A percentile compares a stretch with the other conserved stretches of the same genome.
phyloP scores from a whole-genome alignment of 35 echinoderm and acorn worm species.

The Lytechinus variegatus region DNA sequence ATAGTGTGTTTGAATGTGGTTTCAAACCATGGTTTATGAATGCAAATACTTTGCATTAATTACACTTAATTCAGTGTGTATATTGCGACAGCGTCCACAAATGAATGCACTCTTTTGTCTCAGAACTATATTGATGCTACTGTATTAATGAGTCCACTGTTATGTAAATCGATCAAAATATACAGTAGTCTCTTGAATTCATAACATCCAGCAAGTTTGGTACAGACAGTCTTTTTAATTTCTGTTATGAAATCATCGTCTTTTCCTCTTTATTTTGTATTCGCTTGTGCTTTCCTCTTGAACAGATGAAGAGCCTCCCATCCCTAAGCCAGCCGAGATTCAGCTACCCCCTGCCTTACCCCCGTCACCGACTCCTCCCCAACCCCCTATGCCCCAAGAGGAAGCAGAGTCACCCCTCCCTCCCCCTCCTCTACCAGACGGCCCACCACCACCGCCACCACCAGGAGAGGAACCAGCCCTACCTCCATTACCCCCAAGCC shows the following conservation, averaged over 20 bases:
- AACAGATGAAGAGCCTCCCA: background rate
- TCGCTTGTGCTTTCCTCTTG: background rate
- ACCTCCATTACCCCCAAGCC: constrained; percentile 75
- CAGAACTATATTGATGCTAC: no score
- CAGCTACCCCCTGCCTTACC: constrained; percentile 8
- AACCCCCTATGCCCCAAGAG: constrained; percentile 44
- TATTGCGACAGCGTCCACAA: no score
- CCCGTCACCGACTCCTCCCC: constrained; percentile 43
- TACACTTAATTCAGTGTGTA: no score
- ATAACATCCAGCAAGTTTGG: no score
- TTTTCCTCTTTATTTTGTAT: background rate
- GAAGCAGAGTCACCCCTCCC: constrained; percentile 51
- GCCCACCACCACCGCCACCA: constrained; percentile 75
- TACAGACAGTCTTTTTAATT: no score
- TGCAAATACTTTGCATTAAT: no score
- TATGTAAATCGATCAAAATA: no score
- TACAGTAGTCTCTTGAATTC: no score
- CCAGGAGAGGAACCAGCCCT: constrained; percentile 69
- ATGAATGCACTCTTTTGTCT: no score
- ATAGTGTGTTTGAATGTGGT: no score
- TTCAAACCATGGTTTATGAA: no score
- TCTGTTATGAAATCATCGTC: background rate
- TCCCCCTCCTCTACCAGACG: constrained; percentile 64
- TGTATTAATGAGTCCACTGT: no score
- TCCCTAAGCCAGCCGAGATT: constrained; percentile 21